Evolutionary conservation across 2,888 invertebrate species (phyloP).

Genomic region (Amphipyra berbera): DNA sequence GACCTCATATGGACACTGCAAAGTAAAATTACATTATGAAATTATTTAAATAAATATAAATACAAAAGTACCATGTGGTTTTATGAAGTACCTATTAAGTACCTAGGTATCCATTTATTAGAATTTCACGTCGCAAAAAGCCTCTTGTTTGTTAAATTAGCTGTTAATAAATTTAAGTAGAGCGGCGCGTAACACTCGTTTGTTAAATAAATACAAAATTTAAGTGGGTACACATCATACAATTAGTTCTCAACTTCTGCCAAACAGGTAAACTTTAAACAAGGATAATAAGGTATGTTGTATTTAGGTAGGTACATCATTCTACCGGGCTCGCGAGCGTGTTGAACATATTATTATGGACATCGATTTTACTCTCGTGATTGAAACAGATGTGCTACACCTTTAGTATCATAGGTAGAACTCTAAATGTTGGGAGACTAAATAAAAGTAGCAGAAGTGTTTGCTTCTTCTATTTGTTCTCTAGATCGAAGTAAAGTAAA

Average conservation of each 20-base stretch:
- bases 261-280: conserved; percentile 31
- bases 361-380: conserved; percentile 21
- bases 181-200: conserved; percentile 7
- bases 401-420: conserved; percentile 3
- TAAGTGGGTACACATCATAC: conserved; percentile 14
- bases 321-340: conserved; percentile 10
- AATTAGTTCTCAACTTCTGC: conserved; percentile 18
- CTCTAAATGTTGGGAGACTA: not conserved
- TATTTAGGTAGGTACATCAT: no score
- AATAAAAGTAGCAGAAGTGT: not conserved
- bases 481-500: no score
- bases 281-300: conserved; percentile 3
- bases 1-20: no score
- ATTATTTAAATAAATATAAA: no score
- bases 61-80: no score
- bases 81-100: no score
- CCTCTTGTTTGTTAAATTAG: conserved; percentile 3
- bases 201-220: conserved; percentile 12
- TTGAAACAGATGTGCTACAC: conserved; percentile 7
- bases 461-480: no score
- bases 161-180: conserved; percentile 3
- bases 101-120: no score
- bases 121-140: no score
- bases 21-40: no score
- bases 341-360: conserved; percentile 10